Conservation (phyloP, 2,888 invertebrate genomes). For the Tenthredo livida region DNA sequence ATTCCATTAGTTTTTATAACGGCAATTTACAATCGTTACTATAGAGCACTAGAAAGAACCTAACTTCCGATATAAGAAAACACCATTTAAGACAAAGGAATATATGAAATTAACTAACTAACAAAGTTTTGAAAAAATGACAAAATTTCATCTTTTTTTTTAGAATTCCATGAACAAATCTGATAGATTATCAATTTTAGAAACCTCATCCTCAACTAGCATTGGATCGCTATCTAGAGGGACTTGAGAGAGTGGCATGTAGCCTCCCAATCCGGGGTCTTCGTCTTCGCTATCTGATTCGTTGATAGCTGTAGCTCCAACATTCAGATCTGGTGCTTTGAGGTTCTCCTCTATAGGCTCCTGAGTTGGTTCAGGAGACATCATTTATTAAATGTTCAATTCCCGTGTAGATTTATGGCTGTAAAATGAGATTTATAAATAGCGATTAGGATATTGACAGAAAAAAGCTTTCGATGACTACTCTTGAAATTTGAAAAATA, state of each 20-base stretch:
- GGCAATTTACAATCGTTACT: not conserved
- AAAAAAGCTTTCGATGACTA: not conserved
- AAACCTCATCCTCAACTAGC: slow-evolving; percentile 69
- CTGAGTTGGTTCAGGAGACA: slow-evolving; percentile 74
- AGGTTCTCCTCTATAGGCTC: slow-evolving; percentile 71
- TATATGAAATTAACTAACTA: not conserved
- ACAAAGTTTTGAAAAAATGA: not conserved
- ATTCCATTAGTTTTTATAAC: not conserved
- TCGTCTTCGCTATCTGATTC: slow-evolving; percentile 74
- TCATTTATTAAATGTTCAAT: slow-evolving; percentile 58
- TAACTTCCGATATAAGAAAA: not conserved
- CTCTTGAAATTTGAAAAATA: not conserved
- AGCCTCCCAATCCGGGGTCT: slow-evolving; percentile 68
- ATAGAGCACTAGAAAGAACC: not conserved
- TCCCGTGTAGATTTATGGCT: not conserved
- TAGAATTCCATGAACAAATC: not conserved
- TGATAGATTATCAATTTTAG: slow-evolving; percentile 36
- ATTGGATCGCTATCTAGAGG: slow-evolving; percentile 70
- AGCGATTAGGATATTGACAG: not conserved
- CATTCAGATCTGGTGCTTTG: slow-evolving; percentile 63
- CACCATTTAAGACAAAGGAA: not conserved
- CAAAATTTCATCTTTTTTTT: not conserved
- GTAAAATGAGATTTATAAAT: not conserved
- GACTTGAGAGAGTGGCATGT: slow-evolving; percentile 70
- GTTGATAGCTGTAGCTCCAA: slow-evolving; percentile 63